Percentiles rank a stretch among this genome's conserved stretches.
Conservation (phyloP, 2,888 invertebrate genomes). For the Mythimna impura region DNA sequence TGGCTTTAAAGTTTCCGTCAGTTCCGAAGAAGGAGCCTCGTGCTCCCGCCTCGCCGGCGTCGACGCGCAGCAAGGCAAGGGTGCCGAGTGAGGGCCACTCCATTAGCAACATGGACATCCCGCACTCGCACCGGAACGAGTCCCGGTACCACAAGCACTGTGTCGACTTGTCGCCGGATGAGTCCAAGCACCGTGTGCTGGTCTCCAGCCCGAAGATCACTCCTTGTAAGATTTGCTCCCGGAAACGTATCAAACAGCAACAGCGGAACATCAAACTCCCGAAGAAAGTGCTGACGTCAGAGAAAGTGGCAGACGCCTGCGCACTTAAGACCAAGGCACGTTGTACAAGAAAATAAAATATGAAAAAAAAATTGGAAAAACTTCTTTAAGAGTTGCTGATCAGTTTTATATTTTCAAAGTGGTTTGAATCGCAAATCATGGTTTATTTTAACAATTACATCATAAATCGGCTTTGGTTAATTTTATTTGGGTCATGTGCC, state of each 20-base stretch:
- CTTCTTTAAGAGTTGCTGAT: background rate
- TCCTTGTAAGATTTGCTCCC: conserved; percentile 12
- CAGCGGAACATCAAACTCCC: conserved; percentile 39
- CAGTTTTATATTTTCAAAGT: conserved; percentile 10
- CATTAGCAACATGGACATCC: conserved; percentile 62
- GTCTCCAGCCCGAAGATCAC: background rate
- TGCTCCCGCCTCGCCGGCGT: background rate
- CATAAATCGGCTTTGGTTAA: conserved; percentile 14
- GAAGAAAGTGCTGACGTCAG: conserved; percentile 50
- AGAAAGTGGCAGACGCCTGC: conserved; percentile 30
- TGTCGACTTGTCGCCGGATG: conserved; percentile 43
- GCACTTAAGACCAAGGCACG: background rate
- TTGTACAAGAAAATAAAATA: conserved; percentile 24
- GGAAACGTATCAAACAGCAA: conserved; percentile 13
- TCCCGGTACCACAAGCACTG: conserved; percentile 79
- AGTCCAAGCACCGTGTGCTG: background rate
- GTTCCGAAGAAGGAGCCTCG: background rate
- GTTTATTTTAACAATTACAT: conserved; percentile 32
- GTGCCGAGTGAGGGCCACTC: conserved; percentile 18
- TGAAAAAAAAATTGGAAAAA: background rate
- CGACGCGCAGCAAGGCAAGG: conserved; percentile 13
- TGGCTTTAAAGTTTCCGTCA: conserved; percentile 48
- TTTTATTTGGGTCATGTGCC: conserved; percentile 6
- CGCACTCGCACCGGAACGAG: conserved; percentile 70
- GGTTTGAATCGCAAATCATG: conserved; percentile 48